Evolutionary conservation across 2,797 vertebrate genomes (phyloP), one percentile per base, ranked within the genome.

Genomic region (Neostethus bicornis): DNA sequence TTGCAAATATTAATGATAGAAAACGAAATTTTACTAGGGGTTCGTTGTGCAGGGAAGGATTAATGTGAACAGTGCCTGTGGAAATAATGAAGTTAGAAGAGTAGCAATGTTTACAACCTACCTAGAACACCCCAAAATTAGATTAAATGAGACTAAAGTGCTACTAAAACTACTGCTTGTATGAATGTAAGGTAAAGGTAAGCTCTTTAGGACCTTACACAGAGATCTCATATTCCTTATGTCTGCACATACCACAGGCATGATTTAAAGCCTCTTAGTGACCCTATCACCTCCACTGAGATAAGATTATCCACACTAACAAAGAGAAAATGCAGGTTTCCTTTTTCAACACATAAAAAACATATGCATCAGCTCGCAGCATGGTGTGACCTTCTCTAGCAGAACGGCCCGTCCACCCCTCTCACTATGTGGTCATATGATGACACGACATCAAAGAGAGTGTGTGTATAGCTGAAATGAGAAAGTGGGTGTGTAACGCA

Each of bases 361-460:
- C 29, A 29, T 26, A 52, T n/a, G 53, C 25, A 25, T 26, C 44
- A 50, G 34, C 42, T 51, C 69, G 57, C 25, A 19, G 42, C 42
- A 19, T 45, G 34, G 21, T 17, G 24, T 31, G 65, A 61, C 61
- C 57, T 29, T 25, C 20, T 11, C 28, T 3, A n/a, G 28, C 1
- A 10, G 35, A 10, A 9, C 35, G 3, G n/a, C 7, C 17, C 7
- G 28, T 16, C 25, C 46, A 13, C 16, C 44, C 19, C 41, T 47
- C 51, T 44, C 63, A 51, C 78, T 55, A 23, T 4, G 56, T 16
- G 66, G 62, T 76, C 73, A 70, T 38, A 42, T 47, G 77, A 77
- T 50, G 69, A 71, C 50, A 65, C 55, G 19, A 62, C 75, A 76
- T 88, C 80, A 88, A 78, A 85, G 70, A 74, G 52, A 24, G 11